Percentiles rank a stretch among this genome's conserved stretches.
phyloP scores from a whole-genome alignment of 92 coral and sea anemone species.

The Zoanthus sansibaricus region DNA sequence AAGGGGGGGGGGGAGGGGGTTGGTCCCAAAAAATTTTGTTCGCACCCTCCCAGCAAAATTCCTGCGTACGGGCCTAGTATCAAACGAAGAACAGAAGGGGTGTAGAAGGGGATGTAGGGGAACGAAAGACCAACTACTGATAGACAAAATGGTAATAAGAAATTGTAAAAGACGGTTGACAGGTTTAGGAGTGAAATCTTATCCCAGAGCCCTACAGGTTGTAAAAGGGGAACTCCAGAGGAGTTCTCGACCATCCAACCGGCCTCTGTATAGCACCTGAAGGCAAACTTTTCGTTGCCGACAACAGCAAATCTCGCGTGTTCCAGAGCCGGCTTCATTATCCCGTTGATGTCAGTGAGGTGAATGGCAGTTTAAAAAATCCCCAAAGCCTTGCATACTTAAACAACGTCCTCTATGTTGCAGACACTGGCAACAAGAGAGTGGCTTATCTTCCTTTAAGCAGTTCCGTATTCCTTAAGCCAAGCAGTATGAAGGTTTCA shows the following conservation, averaged over 20 bases:
- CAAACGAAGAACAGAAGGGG: too few relatives aligned
- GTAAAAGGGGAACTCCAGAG: too few relatives aligned
- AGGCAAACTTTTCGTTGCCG: conserved; percentile 52
- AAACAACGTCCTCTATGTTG: conserved; percentile 23
- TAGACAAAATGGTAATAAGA: too few relatives aligned
- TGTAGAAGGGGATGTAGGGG: too few relatives aligned
- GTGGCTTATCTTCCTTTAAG: not conserved
- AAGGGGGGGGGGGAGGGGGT: too few relatives aligned
- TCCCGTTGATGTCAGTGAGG: conserved; percentile 58
- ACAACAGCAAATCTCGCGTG: conserved; percentile 45
- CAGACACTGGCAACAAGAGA: conserved; percentile 51
- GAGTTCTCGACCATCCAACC: conserved; percentile 29
- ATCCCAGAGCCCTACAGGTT: too few relatives aligned
- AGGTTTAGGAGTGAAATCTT: too few relatives aligned
- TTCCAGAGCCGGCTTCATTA: conserved; percentile 50
- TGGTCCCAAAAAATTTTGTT: too few relatives aligned
- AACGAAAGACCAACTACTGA: too few relatives aligned
- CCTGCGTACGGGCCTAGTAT: too few relatives aligned
- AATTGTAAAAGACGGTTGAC: too few relatives aligned
- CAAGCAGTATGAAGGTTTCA: conserved; percentile 25
- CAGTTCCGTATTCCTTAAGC: conserved; percentile 12
- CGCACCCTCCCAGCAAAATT: too few relatives aligned
- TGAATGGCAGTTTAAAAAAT: conserved; percentile 25
- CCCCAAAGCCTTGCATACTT: conserved; percentile 42
- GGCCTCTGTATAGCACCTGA: conserved; percentile 47